Base-by-base conservation (phyloP, 2,113 vertebrate genomes). In the Rafetus swinhoei region DNA sequence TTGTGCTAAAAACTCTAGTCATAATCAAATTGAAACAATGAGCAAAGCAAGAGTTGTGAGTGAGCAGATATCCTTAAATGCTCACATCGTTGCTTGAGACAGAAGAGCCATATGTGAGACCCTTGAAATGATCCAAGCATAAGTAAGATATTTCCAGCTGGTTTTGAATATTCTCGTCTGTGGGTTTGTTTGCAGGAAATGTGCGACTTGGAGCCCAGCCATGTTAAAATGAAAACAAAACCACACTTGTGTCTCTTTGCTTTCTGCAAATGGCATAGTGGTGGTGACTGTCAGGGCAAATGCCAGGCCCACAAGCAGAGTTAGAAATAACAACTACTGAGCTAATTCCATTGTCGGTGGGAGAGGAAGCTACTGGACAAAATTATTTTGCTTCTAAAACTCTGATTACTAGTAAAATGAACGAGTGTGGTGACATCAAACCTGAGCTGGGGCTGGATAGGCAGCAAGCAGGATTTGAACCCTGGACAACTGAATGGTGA, bases 111-210 rank as follows among this genome's bases (percentile, higher is more conserved):
- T 62, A 29, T 86, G 65, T 88, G 81, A 91, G 82, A 84, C 92
- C 53, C 59, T 90, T 85, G 86, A 88, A 89, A 83, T 82, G 83
- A 79, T 81, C 82, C 52, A 69, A 53, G 88, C 84, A 84, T 92
- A 74, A 87, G 80, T 93, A 92, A 87, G 57, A 57, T 85, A 7
- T 93, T 65, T 89, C 29, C 82, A 84, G 39, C 62, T 96, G 82
- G 25, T 90, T 91, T 85, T 95, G 91, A 27, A 82, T 90, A 21
- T 60, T 92, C 62, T 91, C 92, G 91, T 85, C 90, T 81, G n/a
- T 72, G 83, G 79, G 24, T 52, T 82, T 88, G 35, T 82, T 88
- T 82, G 65, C 39, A 74, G 35, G 56, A 88, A 81, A 52, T 87
- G 59, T 90, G 60, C 79, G 88, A 45, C 57, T 82, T 0, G 0